Evolutionary conservation across 1,140 invertebrate species (phyloP).

Genomic region (Mamestra configurata): DNA sequence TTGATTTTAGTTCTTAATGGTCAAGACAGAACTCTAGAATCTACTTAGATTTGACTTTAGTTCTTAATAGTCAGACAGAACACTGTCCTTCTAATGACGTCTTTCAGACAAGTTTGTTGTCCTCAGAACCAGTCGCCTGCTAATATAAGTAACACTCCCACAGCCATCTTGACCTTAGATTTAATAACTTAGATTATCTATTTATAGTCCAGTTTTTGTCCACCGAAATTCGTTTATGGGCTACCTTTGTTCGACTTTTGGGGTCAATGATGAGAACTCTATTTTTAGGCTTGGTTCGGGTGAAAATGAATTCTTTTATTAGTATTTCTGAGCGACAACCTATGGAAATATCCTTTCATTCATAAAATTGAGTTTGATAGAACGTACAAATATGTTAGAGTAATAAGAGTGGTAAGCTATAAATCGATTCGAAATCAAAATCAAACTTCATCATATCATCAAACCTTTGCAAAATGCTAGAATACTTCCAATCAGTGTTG

Average conservation of each 20-base stretch:
- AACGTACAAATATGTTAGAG: too few species aligned
- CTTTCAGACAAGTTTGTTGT: slow-evolving; percentile 33
- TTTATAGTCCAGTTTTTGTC: slow-evolving; percentile 34
- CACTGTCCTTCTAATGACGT: not conserved
- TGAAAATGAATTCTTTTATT: not conserved
- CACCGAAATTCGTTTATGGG: not conserved
- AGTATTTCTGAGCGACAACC: not conserved
- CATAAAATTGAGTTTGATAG: too few species aligned
- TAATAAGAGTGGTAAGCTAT: too few species aligned
- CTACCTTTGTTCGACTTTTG: not conserved
- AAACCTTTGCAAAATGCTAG: too few species aligned
- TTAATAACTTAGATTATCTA: slow-evolving; percentile 34
- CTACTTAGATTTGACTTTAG: not conserved
- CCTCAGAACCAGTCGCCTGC: slow-evolving; percentile 31
- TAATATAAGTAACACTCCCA: slow-evolving; percentile 56
- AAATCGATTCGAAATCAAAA: too few species aligned
- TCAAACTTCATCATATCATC: too few species aligned
- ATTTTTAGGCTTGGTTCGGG: not conserved
- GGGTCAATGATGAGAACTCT: not conserved
- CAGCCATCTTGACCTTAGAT: slow-evolving; percentile 49
- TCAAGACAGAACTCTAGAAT: too few species aligned
- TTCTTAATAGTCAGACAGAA: not conserved
- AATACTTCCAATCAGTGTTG: not conserved
- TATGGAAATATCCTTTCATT: too few species aligned
- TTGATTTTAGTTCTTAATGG: too few species aligned